These are phyloP conservation scores for Lithobates pipiens DNA, from an alignment of 2,797 vertebrate genomes.

Conservation along the genomic window DNA sequence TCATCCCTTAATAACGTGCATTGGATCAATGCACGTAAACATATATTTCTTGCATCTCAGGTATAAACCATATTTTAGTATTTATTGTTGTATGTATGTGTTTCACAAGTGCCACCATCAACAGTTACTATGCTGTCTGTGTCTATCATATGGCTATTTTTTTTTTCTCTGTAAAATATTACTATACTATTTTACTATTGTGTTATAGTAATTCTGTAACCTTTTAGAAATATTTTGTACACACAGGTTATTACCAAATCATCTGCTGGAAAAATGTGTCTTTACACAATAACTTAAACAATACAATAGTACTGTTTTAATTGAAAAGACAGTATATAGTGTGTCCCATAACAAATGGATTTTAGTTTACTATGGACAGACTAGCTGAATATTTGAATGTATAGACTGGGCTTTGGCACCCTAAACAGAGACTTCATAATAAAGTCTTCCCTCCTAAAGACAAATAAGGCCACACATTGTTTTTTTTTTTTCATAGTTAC, in stretches of 20 bases:
- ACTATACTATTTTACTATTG: background rate
- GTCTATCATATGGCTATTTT: background rate
- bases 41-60: background rate
- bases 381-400: no score
- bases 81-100: background rate
- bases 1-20: background rate
- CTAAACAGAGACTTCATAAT: no score
- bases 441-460: no score
- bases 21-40: background rate
- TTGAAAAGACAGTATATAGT: no score
- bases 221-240: background rate
- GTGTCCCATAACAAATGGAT: no score
- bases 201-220: background rate
- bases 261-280: background rate
- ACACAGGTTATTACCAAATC: background rate
- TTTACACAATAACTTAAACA: no score
- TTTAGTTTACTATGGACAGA: no score
- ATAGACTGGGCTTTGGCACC: no score
- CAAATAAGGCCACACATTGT: no score
- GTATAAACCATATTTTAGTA: background rate
- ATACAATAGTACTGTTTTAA: no score
- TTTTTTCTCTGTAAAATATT: background rate
- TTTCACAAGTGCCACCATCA: background rate
- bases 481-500: no score
- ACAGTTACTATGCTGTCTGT: background rate